A percentile compares a stretch with the other conserved stretches of the same genome.
Evolutionary conservation across 2,888 invertebrate genomes (phyloP).

Genomic region (Sphecodes monilicornis): DNA sequence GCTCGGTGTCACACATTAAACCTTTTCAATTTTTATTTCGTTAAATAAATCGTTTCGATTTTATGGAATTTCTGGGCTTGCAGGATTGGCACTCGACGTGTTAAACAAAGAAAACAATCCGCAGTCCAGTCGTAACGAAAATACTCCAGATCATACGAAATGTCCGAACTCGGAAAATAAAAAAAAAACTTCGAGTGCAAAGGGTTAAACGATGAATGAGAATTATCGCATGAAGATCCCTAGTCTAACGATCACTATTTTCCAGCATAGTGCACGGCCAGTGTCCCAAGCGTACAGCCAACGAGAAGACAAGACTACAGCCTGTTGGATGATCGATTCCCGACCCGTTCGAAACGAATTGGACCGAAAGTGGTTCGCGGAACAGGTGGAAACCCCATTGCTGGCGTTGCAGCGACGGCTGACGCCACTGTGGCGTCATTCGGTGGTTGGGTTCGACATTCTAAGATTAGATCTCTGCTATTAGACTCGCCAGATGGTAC

Average conservation of each 20-base stretch:
- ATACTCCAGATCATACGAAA: no score
- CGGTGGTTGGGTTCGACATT: conserved; percentile 1
- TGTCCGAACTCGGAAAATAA: no score
- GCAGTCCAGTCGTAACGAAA: neutral
- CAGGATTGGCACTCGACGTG: no score
- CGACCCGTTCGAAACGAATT: neutral
- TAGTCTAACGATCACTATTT: neutral
- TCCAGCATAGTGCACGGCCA: neutral
- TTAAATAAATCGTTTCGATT: no score
- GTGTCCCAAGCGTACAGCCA: neutral
- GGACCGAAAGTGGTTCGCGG: neutral
- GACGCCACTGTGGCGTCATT: conserved; percentile 10
- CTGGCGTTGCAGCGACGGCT: neutral
- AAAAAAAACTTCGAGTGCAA: no score
- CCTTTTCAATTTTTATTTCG: no score
- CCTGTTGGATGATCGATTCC: neutral
- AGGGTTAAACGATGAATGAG: no score
- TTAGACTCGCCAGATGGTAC: conserved; percentile 6
- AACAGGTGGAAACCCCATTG: neutral
- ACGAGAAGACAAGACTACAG: neutral
- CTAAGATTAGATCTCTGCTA: conserved; percentile 3
- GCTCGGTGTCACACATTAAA: no score
- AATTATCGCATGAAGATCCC: no score
- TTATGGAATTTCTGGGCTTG: no score
- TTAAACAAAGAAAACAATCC: no score